Evolutionary conservation across 1,140 invertebrate genomes (phyloP), one percentile per base, ranked within the genome.

Genomic region (Brachionus sp.): DNA sequence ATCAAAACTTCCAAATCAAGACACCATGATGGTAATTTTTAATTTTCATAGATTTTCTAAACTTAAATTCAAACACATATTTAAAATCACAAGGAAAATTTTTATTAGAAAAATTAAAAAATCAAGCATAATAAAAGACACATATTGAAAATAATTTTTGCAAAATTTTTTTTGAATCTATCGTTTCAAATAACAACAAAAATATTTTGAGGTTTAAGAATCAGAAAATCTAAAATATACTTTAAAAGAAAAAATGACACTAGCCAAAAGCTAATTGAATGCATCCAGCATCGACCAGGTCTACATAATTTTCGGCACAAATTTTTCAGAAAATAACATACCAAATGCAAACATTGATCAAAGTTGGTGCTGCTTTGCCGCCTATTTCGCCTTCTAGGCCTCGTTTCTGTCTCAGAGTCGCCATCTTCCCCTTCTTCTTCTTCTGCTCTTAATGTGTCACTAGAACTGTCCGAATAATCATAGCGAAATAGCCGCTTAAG

Each of bases 111-210:
- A 57, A 46, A 1, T 29, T 29, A 29, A 57, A 57, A 57, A 16
- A 16, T 57, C 50, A 57, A 57, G 50, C 50, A 57, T 57, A 57
- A 57, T 57, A 57, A 57, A 57, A 57, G 50, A 57, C 50, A 57
- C 50, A 57, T 57, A 57, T 57, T 57, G 50, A 57, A 57, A 53
- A 19, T 57, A n/a, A 19, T 57, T 57, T 5, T 57, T 57, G 5
- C 50, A 57, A 57, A 57, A 23, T 57, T 57, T 19, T 57, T 57
- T 23, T 25, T 57, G 19, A 57, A 57, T 19, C n/a, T 57, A 23
- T 57, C 7, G 5, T 5, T 19, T 66, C 12, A 66, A 37, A 66
- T 66, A 29, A 66, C 13, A 66, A 66, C 64, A 35, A 66, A 37
- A 66, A 66, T 66, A 66, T 66, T 66, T 23, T 66, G 64, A 12